Conservation (phyloP, 2,888 invertebrate genomes). For the Euclidia mi region DNA sequence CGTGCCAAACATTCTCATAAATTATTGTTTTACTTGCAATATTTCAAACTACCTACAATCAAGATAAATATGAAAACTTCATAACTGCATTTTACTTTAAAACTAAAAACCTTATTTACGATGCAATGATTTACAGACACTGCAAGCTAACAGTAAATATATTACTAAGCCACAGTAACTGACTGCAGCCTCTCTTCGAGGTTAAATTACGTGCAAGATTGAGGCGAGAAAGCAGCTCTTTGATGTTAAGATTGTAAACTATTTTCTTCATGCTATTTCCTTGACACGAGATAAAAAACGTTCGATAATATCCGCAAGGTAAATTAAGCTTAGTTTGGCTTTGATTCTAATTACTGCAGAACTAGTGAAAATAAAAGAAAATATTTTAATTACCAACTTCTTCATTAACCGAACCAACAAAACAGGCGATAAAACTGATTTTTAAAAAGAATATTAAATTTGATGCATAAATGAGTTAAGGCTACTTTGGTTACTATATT, state of each 20-base stretch:
- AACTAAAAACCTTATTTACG: neutral
- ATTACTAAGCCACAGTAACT: constrained; percentile 14
- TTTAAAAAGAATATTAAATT: no score
- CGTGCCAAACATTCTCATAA: no score
- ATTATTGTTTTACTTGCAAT: no score
- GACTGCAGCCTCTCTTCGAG: constrained; percentile 30
- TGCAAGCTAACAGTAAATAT: constrained; percentile 5
- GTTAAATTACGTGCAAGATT: constrained; percentile 42
- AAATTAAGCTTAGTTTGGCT: neutral
- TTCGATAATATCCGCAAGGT: neutral
- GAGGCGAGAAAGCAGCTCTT: constrained; percentile 11
- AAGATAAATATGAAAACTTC: constrained; percentile 1
- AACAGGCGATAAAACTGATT: no score
- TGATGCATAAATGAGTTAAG: no score
- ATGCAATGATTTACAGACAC: neutral
- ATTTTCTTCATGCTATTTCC: constrained; percentile 1
- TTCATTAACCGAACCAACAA: no score
- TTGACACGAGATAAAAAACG: constrained; percentile 6
- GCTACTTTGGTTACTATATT: no score
- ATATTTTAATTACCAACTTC: no score
- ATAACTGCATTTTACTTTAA: neutral
- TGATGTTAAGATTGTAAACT: constrained; percentile 5
- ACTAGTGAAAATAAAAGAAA: no score
- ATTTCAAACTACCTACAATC: no score
- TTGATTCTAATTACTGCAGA: no score